Percentiles rank a stretch among this genome's conserved stretches.
phyloP scores from a whole-genome alignment of 2,888 invertebrate genomes.

The Neoascia interrupta region DNA sequence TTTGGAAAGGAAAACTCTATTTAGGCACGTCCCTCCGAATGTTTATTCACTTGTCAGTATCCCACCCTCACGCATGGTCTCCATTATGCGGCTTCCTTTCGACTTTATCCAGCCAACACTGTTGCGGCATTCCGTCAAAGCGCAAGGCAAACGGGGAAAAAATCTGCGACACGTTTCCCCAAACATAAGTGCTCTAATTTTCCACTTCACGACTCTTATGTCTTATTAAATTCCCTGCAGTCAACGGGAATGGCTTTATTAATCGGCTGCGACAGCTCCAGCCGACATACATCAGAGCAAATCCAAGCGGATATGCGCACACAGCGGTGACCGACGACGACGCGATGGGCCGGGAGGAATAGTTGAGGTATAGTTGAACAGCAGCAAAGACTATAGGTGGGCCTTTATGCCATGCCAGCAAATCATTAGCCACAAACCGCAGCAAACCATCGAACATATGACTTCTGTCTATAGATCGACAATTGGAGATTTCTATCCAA shows the following conservation, averaged over 20 bases:
- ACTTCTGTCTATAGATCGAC: constrained; percentile 63
- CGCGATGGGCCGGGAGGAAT: not conserved
- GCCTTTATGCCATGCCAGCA: constrained; percentile 60
- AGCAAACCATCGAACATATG: constrained; percentile 64
- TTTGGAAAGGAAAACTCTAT: too few species aligned
- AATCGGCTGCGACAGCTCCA: constrained; percentile 67
- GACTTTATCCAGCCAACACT: constrained; percentile 45
- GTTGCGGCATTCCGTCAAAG: constrained; percentile 34
- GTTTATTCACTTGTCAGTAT: constrained; percentile 37
- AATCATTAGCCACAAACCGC: constrained; percentile 66
- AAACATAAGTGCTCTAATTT: constrained; percentile 64
- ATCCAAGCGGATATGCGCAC: constrained; percentile 8
- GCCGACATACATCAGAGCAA: constrained; percentile 56
- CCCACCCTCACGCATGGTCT: constrained; percentile 16
- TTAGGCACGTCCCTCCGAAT: constrained; percentile 44
- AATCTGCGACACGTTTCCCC: constrained; percentile 45
- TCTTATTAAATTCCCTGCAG: constrained; percentile 64
- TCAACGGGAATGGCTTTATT: constrained; percentile 65
- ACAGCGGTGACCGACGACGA: not conserved
- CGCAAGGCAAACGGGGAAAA: constrained; percentile 7
- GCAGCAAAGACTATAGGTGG: constrained; percentile 27
- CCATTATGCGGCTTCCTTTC: constrained; percentile 36
- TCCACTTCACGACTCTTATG: constrained; percentile 69
- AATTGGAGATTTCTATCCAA: constrained; percentile 66
- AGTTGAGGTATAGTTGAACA: not conserved